Percentiles rank a stretch among this genome's conserved stretches.
phyloP scores from a whole-genome alignment of 2,113 vertebrate species.

The Larimichthys crocea region DNA sequence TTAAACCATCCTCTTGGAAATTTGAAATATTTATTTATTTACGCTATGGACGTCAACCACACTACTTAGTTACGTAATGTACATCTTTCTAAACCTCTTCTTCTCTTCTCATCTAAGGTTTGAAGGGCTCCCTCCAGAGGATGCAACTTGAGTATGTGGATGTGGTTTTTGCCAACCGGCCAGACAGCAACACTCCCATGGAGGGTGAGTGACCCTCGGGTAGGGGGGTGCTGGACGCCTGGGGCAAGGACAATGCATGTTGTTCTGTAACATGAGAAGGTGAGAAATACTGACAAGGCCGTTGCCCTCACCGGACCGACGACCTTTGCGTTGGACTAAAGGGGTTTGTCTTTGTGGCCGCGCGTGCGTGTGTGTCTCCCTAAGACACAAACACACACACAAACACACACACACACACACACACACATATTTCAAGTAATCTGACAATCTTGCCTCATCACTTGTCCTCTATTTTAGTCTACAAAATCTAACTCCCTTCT shows the following conservation, averaged over 20 bases:
- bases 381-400: not conserved
- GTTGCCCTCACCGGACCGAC: not conserved
- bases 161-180: constrained; percentile 96
- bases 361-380: not conserved
- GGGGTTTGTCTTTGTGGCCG: constrained; percentile 17
- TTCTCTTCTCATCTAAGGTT: constrained; percentile 80
- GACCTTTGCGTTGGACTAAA: constrained; percentile 52
- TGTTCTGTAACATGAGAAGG: constrained; percentile 67
- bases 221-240: not conserved
- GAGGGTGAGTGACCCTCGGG: constrained; percentile 88
- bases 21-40: not conserved
- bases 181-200: constrained; percentile 97
- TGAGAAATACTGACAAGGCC: constrained; percentile 54
- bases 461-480: constrained; percentile 67
- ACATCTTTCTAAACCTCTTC: constrained; percentile 6
- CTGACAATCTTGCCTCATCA: constrained; percentile 46
- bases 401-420: not conserved
- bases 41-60: not conserved
- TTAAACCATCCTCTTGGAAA: not conserved
- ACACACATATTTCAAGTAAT: constrained; percentile 38
- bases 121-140: constrained; percentile 95
- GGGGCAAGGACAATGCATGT: constrained; percentile 40
- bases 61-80: not conserved
- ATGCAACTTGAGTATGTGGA: constrained; percentile 98
- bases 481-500: constrained; percentile 29